Evolutionary conservation across 64 coral and sea anemone genomes (phyloP), one percentile per base, ranked within the genome.

Genomic region (Montipora efflorescens): DNA sequence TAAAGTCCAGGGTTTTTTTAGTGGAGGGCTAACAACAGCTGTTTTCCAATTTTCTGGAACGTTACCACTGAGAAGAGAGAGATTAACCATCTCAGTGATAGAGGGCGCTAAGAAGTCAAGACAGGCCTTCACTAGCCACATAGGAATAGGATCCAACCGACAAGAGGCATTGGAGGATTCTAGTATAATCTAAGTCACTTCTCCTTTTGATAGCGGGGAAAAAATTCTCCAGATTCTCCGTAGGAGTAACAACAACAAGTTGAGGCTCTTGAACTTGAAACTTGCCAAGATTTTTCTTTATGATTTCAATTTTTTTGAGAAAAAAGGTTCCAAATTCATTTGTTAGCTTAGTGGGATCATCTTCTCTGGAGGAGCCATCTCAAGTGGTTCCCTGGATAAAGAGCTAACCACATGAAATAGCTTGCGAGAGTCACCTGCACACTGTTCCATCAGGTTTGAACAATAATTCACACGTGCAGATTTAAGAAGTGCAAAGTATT

Each of bases 71-170:
- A 50, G 22, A 47, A 88, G 43, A 72, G 92, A 88, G 4, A 82
- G 5, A 53, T 94, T 88, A 9, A 88, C 16, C 50, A 94, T 57
- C 55, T 89, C 57, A n/a, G 92, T 89, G n/a, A 89, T 89, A 43
- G 71, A n/a, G 8, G 78, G 48, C 8, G 44, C 21, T 49, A 76
- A 67, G 13, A 79, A 59, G 72, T 94, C 86, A 73, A 76, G 6
- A 21, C 86, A 89, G 7, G 19, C 11, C 74, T 76, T 94, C 5
- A 89, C 1, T 73, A 89, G 48, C 86, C 69, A 76, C n/a, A 78
- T 89, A 89, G 92, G 86, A n/a, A 94, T 47, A 23, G 85, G 85
- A 83, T 94, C 84, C 1, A 89, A 78, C 18, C 46, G 64, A 20
- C 92, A 88, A 4, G 47, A 85, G 1, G 92, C 92, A 78, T 86